phyloP scores from a whole-genome alignment of 2,113 vertebrate genomes.

The Gadus chalcogrammus region DNA sequence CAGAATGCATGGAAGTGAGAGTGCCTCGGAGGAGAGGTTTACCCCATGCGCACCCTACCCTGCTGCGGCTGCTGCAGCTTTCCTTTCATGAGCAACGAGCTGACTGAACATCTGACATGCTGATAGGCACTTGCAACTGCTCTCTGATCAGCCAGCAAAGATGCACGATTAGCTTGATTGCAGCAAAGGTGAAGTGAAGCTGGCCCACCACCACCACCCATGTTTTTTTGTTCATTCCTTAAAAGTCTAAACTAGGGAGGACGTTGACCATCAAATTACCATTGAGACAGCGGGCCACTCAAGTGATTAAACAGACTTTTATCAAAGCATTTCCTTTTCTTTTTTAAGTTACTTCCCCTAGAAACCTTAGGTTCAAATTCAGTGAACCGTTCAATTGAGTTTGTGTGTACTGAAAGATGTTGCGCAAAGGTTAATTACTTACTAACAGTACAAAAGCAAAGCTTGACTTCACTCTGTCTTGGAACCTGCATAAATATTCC shows the following conservation, averaged over 20 bases:
- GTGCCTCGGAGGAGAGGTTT: not conserved
- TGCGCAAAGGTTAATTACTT: slow-evolving; percentile 18
- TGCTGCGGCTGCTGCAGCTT: not conserved
- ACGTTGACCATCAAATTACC: too few relatives aligned
- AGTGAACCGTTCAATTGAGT: too few relatives aligned
- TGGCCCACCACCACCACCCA: not conserved
- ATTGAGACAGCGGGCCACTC: too few relatives aligned
- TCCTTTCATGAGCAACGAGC: slow-evolving; percentile 1
- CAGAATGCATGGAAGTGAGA: slow-evolving; percentile 2
- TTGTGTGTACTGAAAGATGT: too few relatives aligned
- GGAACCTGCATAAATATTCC: slow-evolving; percentile 6
- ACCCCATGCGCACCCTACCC: not conserved
- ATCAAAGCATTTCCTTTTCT: too few relatives aligned
- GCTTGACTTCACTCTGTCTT: not conserved
- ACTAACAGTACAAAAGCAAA: not conserved
- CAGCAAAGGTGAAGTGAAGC: slow-evolving; percentile 5
- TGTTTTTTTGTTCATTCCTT: slow-evolving; percentile 1
- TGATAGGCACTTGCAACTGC: slow-evolving; percentile 9
- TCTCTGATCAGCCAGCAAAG: slow-evolving; percentile 15
- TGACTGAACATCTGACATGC: slow-evolving; percentile 14
- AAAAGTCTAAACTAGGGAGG: not conserved
- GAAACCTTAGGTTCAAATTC: too few relatives aligned
- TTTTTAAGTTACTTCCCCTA: too few relatives aligned
- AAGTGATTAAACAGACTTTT: too few relatives aligned
- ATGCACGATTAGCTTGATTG: slow-evolving; percentile 6